phyloP scores from a whole-genome alignment of 2,797 vertebrate species.

The Diceros bicornis region DNA sequence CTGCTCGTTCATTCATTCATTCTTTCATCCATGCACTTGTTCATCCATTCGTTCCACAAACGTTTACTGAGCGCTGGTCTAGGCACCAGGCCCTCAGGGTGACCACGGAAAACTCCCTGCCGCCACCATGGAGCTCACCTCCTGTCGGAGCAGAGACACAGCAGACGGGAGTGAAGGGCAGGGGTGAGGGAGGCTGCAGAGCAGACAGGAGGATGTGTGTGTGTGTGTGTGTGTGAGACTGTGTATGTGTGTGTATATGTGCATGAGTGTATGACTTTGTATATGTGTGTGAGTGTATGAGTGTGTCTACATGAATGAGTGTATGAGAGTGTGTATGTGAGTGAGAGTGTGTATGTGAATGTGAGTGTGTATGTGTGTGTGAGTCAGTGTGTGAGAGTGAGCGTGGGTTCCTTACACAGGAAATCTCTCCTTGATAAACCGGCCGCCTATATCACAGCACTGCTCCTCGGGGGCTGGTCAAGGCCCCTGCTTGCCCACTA shows the following conservation, averaged over 20 bases:
- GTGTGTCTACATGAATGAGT: not conserved
- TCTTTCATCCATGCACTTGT: not conserved
- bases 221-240: not conserved
- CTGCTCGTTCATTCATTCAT: not conserved
- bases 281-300: not conserved
- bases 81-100: not conserved
- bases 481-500: not conserved
- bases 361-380: not conserved
- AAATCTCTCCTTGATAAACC: not conserved
- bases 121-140: rapidly evolving
- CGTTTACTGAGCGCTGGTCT: rapidly evolving
- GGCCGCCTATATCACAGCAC: not conserved
- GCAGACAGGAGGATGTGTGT: not conserved
- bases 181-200: rapidly evolving
- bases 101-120: rapidly evolving
- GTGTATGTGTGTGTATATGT: too few species aligned
- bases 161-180: rapidly evolving
- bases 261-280: too few species aligned
- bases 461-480: not conserved
- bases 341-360: not conserved
- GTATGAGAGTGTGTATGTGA: not conserved
- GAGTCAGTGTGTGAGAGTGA: not conserved
- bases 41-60: not conserved
- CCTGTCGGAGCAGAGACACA: too few species aligned
- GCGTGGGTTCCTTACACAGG: not conserved